A percentile compares a stretch with the other conserved stretches of the same genome.
phyloP scores from a whole-genome alignment of 2,113 vertebrate genomes.

The Irena cyanogastra region DNA sequence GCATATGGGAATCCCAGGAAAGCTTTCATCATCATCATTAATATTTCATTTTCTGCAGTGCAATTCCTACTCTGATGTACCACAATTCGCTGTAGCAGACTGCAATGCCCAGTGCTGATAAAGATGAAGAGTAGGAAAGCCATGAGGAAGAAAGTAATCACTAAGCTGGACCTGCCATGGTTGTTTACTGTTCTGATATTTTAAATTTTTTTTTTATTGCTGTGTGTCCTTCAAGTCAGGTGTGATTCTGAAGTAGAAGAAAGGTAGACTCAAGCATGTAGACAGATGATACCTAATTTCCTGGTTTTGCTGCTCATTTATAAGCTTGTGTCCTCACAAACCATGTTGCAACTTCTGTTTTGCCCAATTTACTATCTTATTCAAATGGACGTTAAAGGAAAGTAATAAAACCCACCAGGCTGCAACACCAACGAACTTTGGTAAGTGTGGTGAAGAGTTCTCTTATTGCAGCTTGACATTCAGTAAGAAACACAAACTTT shows the following conservation, averaged over 20 bases:
- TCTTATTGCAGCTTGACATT: neutral
- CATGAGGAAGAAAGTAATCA: neutral
- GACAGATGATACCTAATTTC: neutral
- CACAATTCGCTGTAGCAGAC: neutral
- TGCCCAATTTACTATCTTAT: neutral
- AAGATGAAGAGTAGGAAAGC: neutral
- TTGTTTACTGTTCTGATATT: neutral
- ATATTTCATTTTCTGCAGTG: constrained; percentile 13
- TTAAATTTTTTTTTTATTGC: neutral
- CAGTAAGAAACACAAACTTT: neutral
- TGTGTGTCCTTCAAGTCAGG: neutral
- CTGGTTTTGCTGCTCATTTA: neutral
- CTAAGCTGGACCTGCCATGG: neutral
- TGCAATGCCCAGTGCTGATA: neutral
- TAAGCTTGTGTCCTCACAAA: neutral
- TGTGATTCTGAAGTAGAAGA: neutral
- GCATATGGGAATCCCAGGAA: neutral
- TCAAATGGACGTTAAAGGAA: neutral
- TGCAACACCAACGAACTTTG: neutral
- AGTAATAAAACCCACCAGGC: neutral
- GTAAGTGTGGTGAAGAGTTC: neutral
- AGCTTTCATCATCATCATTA: constrained; percentile 3
- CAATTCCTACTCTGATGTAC: neutral
- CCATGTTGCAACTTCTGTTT: neutral
- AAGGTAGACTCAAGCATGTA: neutral